Evolutionary conservation across 2,113 vertebrate genomes (phyloP), one percentile per base, ranked within the genome.

Genomic region (Trachemys scripta): DNA sequence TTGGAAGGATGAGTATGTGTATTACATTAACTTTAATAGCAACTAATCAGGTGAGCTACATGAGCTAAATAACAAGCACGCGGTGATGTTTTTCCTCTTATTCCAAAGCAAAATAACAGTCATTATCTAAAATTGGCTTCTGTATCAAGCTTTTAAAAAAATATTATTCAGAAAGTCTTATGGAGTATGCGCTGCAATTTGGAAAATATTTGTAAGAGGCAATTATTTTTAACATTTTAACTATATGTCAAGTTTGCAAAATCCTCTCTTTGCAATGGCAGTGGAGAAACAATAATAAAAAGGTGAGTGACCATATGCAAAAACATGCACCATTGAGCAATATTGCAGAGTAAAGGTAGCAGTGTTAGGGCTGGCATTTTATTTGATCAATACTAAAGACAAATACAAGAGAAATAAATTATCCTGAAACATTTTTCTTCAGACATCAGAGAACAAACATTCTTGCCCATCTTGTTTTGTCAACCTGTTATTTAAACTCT

Each of bases 31-130:
- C 81, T 98, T 96, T 97, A 97, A 96, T 91, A 92, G 76, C 76
- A 93, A 91, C 84, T 97, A 93, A 98, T 96, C 96, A 97, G 96
- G 83, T 97, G 97, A 97, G 8, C 16, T 89, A 81, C 27, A 10
- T 50, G 10, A 90, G 31, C 90, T 78, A 94, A 96, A 93, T 4
- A 90, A 38, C 22, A 91, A 97, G 92, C 35, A 56, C 0, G 45
- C 59, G 78, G 85, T 10, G 8, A 5, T 80, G 80, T 82, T 95
- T 93, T 89, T 27, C 11, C n/a, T 93, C 93, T 95, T 38, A 20
- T 50, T 90, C 84, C 49, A 76, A 75, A 25, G 11, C 8, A 38
- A 57, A 90, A 29, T 16, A 14, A 19, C 12, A 76, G 14, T 51
- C 22, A 85, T 82, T 42, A 87, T 16, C 47, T 90, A 89, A 90